phyloP scores from a whole-genome alignment of 2,888 invertebrate genomes.

The Athetis lepigone region DNA sequence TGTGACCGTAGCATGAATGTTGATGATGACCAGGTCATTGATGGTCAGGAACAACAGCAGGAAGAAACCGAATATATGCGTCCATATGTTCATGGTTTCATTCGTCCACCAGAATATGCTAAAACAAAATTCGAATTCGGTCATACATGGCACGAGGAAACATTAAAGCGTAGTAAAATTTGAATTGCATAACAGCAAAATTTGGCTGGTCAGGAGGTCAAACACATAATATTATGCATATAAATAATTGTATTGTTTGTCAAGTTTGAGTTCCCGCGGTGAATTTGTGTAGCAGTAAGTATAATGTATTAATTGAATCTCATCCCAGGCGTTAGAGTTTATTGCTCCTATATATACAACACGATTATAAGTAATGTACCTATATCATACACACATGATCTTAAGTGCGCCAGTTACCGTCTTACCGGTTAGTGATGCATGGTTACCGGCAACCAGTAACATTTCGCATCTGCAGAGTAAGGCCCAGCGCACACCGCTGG shows the following conservation, averaged over 20 bases:
- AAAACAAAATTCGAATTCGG: conserved; percentile 72
- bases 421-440: conserved; percentile 24
- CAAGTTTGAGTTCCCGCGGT: not conserved
- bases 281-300: no score
- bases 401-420: conserved; percentile 22
- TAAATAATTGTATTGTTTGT: conserved; percentile 13
- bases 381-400: conserved; percentile 17
- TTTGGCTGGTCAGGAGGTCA: conserved; percentile 41
- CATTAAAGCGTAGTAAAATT: conserved; percentile 21
- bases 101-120: conserved; percentile 99
- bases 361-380: not conserved
- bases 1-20: conserved; percentile 93
- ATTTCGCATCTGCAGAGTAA: conserved; percentile 22
- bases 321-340: not conserved
- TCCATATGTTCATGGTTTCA: conserved; percentile 99
- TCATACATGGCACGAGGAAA: conserved; percentile 38
- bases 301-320: not conserved
- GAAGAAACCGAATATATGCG: conserved; percentile 96
- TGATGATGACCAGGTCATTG: conserved; percentile 95
- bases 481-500: no score
- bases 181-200: conserved; percentile 38
- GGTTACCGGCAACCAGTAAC: conserved; percentile 20
- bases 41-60: conserved; percentile 95
- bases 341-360: not conserved
- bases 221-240: conserved; percentile 7